A percentile compares a stretch with the other conserved stretches of the same genome.
Conservation (phyloP, 2,888 invertebrate species). For the Agonopterix alstromeriana region DNA sequence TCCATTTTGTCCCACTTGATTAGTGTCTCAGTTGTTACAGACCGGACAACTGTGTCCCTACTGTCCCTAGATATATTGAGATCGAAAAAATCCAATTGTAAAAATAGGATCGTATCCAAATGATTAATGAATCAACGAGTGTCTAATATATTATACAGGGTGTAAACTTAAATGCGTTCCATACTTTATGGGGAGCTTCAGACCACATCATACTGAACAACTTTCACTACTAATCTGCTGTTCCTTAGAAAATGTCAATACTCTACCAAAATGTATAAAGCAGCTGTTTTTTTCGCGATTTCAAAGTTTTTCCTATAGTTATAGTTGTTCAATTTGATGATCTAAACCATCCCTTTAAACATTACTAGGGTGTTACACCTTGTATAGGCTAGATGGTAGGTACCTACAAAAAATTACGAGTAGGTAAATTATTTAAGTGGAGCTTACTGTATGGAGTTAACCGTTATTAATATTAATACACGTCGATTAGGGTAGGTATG, state of each 20-base stretch:
- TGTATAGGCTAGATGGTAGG: neutral
- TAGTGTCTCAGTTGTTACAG: conserved; percentile 20
- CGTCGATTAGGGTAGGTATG: conserved; percentile 2
- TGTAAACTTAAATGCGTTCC: no score
- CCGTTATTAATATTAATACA: conserved; percentile 21
- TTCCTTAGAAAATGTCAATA: no score
- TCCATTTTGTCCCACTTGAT: conserved; percentile 20
- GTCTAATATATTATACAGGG: neutral
- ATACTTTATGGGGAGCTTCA: no score
- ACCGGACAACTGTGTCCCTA: conserved; percentile 16
- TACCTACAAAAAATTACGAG: conserved; percentile 1
- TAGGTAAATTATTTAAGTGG: conserved; percentile 1
- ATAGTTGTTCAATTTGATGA: no score
- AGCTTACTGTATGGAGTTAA: conserved; percentile 24
- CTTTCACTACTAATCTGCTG: no score
- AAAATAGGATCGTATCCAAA: conserved; percentile 39
- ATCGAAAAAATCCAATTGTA: conserved; percentile 27
- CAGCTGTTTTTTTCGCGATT: conserved; percentile 10
- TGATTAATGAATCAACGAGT: conserved; percentile 51
- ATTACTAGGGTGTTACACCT: no score
- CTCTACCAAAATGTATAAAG: no score
- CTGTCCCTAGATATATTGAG: conserved; percentile 3
- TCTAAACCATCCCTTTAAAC: conserved; percentile 2
- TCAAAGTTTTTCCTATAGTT: no score
- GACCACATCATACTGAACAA: no score